Base-by-base conservation (phyloP, 2,797 vertebrate species). In the Erithacus rubecula region DNA sequence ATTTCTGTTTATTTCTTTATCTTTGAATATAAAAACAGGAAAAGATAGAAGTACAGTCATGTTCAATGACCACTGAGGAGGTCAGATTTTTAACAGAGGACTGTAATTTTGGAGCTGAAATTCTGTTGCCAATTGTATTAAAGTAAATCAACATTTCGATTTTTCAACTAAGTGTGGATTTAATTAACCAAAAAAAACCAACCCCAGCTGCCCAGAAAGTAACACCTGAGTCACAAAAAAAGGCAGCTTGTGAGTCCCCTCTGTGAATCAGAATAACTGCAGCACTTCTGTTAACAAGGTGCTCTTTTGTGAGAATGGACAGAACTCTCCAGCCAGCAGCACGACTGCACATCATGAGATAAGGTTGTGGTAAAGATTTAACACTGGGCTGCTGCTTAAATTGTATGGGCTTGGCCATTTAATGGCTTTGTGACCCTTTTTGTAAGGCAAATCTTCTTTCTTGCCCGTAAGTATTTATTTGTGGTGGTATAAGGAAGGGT, bases 291-390 rank as follows among this genome's bases (percentile, higher is more conserved):
- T 78, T 79, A 17, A 58, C 58, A 82, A 43, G 36, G 21, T 5
- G 44, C 60, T 76, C 8, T 47, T 70, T 9, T 30, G 60, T 47
- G 39, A n/a, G 78, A 55, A 47, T 1, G 29, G 68, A 10, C 2
- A 70, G 63, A 65, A 44, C 39, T 72, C 89, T 34, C 29, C 43
- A 44, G 67, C 46, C 83, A 30, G 8, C n/a, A n/a, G 4, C n/a
- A n/a, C 0, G 0, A 18, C 82, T 39, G 32, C 47, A 63, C 4
- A n/a, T 13, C 15, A 9, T 0, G 2, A 63, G 60, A 26, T 2
- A 30, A 47, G 12, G 39, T 4, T 36, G 52, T 32, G 41, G 4
- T 37, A 47, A 65, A 62, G 39, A 20, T 55, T 62, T 79, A 68
- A 59, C 13, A 3, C 37, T 11, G 15, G 29, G 30, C 24, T 68